Conservation (phyloP, 2,888 invertebrate genomes). For the Smittia aterrima region DNA sequence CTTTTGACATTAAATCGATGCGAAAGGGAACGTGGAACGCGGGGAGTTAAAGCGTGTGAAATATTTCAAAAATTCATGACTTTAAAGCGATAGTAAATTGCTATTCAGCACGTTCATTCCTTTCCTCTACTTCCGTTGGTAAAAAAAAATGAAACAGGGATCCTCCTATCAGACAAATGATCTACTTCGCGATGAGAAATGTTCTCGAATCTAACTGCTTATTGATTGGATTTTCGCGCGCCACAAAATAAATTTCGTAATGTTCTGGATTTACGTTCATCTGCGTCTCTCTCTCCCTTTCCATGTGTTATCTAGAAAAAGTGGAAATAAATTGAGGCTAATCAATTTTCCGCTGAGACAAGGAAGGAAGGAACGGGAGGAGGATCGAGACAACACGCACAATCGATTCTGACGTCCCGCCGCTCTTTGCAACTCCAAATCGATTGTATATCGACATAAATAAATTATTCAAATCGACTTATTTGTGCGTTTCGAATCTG, state of each 20-base stretch:
- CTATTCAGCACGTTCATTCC: neutral
- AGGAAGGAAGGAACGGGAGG: neutral
- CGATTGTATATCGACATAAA: conserved; percentile 36
- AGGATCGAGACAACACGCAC: conserved; percentile 13
- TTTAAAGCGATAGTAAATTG: conserved; percentile 12
- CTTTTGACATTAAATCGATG: conserved; percentile 15
- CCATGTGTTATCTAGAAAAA: conserved; percentile 14
- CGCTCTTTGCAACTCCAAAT: neutral
- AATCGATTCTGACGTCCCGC: neutral
- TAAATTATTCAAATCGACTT: conserved; percentile 38
- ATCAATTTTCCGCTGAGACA: conserved; percentile 19
- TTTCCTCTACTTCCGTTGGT: neutral
- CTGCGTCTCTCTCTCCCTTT: neutral
- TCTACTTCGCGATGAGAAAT: neutral
- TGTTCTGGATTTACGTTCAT: neutral
- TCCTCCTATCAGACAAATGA: conserved; percentile 6
- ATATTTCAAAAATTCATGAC: conserved; percentile 10
- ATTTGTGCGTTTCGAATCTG: conserved; percentile 27
- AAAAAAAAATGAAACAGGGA: neutral
- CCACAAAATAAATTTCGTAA: neutral
- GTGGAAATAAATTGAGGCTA: conserved; percentile 14
- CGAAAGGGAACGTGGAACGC: neutral
- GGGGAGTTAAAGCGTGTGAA: conserved; percentile 20
- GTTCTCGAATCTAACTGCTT: neutral
- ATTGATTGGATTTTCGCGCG: neutral